phyloP scores from a whole-genome alignment of 2,113 vertebrate species.

The Pterophyllum scalare region DNA sequence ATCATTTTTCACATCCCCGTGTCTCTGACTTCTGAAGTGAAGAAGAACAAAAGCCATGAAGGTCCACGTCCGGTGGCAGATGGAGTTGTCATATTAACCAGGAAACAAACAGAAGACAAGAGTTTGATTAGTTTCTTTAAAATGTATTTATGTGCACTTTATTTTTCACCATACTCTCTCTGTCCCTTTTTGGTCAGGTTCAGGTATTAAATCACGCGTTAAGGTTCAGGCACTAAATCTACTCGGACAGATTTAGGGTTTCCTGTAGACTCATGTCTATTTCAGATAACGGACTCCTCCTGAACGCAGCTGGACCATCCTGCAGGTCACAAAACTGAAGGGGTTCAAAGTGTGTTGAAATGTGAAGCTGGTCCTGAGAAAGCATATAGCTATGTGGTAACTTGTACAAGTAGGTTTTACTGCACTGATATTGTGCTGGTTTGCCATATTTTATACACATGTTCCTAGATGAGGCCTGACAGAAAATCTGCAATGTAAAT shows the following conservation, averaged over 20 bases:
- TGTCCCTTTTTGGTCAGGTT: background rate
- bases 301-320: background rate
- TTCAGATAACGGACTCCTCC: background rate
- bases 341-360: background rate
- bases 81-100: too few relatives aligned
- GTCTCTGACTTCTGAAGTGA: too few relatives aligned
- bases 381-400: background rate
- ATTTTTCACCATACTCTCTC: background rate
- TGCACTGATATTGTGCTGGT: background rate
- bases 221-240: background rate
- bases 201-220: background rate
- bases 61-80: too few relatives aligned
- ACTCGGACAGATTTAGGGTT: background rate
- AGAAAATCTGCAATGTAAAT: slow-evolving; percentile 15
- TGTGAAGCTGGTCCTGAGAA: background rate
- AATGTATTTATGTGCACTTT: too few relatives aligned
- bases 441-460: slow-evolving; percentile 11
- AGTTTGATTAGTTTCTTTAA: too few relatives aligned
- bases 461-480: background rate
- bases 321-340: background rate
- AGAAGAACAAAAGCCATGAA: too few relatives aligned
- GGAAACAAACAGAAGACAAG: too few relatives aligned
- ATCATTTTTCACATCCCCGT: too few relatives aligned
- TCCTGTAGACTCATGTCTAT: background rate
- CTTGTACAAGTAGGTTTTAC: background rate